Base-by-base conservation (phyloP, 2,888 invertebrate species). In the Melanostoma scalare region DNA sequence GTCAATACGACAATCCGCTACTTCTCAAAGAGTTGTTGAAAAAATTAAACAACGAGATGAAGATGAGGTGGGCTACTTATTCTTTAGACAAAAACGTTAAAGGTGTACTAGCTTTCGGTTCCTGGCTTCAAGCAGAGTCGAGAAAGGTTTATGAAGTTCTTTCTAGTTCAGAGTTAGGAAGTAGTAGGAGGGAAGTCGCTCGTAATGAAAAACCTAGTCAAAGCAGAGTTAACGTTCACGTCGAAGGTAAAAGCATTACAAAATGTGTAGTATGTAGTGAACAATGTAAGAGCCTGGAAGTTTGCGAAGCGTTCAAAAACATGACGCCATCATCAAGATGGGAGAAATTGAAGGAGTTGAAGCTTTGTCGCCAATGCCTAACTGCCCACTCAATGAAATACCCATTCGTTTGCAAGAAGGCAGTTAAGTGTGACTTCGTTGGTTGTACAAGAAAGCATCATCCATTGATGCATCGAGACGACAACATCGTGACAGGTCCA, bases 1-100 rank as follows among this genome's bases (percentile, higher is more conserved):
- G 6, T 2, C 56, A 40, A 5, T 56, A 38, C 38, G 42, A 40
- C 6, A 67, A 42, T 8, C 67, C 55, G 1, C 5, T 67, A 0
- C 31, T 67, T 2, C 55, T 67, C 3, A 67, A 55, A 6, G 67
- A 67, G 30, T 5, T 55, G 9, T 6, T 67, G 6, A 67, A 55
- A 8, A 67, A 53, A 52, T 10, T 67, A 0, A 42, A 20, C 4
- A 53, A 53, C n/a, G 53, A 67, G 0, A 30, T 67, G 65, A 65
- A 67, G 20, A 67, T 67, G 52, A 67, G 20, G 9, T 67, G 53
- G 65, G 52, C 65, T n/a, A n/a, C 52, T 3, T 65, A 53, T 4
- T 5, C 55, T 55, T 55, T 4, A 1, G 38, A 65, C 1, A 65
- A 33, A 1, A 2, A 40, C 9, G 33, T 33, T 0, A 31, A 3